Base-by-base conservation (phyloP, 2,888 invertebrate genomes). In the Torymus texanus region DNA sequence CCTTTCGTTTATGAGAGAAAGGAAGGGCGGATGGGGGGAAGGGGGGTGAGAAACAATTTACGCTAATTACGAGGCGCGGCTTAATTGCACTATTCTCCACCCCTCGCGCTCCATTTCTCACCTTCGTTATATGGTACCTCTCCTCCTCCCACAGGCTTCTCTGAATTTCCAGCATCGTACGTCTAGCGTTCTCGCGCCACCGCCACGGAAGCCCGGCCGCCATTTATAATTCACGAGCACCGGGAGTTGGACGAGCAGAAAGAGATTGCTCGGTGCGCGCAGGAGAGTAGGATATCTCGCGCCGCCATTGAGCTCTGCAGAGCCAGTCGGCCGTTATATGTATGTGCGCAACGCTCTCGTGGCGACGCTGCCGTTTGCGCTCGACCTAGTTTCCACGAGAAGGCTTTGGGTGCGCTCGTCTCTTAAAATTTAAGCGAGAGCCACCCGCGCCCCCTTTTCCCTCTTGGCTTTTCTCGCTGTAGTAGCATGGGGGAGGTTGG, bases 181-280 rank as follows among this genome's bases (percentile, higher is more conserved):
- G 56, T 72, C 66, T 68, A 65, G 71, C 41, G 78, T 41, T 41
- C 41, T 5, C 29, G 3, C 29, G 29, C 29, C 41, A 41, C 41
- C 41, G 10, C 41, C 41, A 8, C 41, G 82, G 84, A 84, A 83
- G 78, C 83, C 85, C 85, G 82, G 84, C 85, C 84, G 87, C 84
- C 86, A 87, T 89, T 89, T 87, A 88, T 88, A 89, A 89, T 88
- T 87, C 86, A 88, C 85, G 84, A 85, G 82, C 82, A 83, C 82
- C 78, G 81, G 74, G 81, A 82, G 80, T 74, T 75, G 16, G 76
- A 76, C 79, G 79, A 67, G 79, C 74, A 58, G 78, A 78, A 80
- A 80, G 80, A 80, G 75, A 82, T 82, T 82, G 75, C 66, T 21
- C 10, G 18, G 55, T 10, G 59, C 71, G 67, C 51, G 56, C 53